Base-by-base conservation (phyloP, 2,797 vertebrate species). In the Pseudochirops cupreus region DNA sequence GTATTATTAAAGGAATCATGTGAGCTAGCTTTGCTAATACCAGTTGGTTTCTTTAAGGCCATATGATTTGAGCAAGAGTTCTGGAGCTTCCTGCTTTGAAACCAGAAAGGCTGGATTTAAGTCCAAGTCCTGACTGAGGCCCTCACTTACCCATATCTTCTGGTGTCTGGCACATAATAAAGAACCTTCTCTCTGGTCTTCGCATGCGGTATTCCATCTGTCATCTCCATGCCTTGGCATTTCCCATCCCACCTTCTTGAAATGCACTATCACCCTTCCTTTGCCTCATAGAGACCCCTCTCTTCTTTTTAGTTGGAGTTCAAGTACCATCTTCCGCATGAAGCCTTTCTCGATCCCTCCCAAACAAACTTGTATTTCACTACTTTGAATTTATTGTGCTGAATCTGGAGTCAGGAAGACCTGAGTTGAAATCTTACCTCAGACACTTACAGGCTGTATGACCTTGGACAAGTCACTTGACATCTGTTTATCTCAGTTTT, bases 1-100 rank as follows among this genome's bases (percentile, higher is more conserved):
- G 89, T 14, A 95, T 50, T 95, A 95, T 89, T 97, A 91, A 98
- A 93, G 90, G 56, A 95, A 97, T 90, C 92, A 95, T 58, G 95
- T 94, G 95, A 92, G 31, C 91, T 92, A 21, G 33, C 91, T 95
- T 96, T 90, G 33, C 16, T 92, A 24, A 50, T 94, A 62, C 95
- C 55, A 89, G 91, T 95, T 91, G 92, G 95, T 91, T 97, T 96
- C 91, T 10, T 7, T 56, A 57, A 96, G 52, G 18, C 95, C 62
- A 54, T 54, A 31, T 39, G 82, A 16, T 82, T 46, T 82, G 18
- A 46, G n/a, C 67, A 82, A 39, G 67, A n/a, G 33, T 21, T 6
- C n/a, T 82, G 67, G 16, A 82, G 18, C 18, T 39, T 82, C 39
- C n/a, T 39, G 18, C 67, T 74, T 39, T 39, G 33, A 74, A 39